These are phyloP conservation scores for Ophthalmolycus amberensis DNA, from an alignment of 2,113 vertebrate species.

Conservation along the genomic window DNA sequence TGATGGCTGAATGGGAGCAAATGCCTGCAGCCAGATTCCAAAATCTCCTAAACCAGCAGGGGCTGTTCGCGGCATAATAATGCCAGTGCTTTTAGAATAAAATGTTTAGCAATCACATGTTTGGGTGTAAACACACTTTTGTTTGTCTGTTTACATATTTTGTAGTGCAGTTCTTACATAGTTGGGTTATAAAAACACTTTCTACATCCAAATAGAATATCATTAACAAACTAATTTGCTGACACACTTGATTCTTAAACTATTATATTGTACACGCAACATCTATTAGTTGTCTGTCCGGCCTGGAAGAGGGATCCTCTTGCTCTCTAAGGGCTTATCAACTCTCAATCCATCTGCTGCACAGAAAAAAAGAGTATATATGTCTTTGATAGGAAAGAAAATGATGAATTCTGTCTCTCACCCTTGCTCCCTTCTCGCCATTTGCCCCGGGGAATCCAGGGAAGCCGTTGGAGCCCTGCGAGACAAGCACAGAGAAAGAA, in stretches of 20 bases:
- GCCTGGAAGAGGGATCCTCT: background rate
- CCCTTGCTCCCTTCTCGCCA: slow-evolving; percentile 83
- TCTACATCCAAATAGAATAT: background rate
- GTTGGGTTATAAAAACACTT: slow-evolving; percentile 2
- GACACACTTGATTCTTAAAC: background rate
- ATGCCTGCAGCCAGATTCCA: background rate
- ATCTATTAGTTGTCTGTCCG: background rate
- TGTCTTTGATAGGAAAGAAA: slow-evolving; percentile 5
- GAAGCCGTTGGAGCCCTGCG: slow-evolving; percentile 83
- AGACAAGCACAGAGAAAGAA: slow-evolving; percentile 17
- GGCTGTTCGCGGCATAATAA: background rate
- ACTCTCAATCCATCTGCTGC: background rate
- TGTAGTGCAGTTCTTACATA: background rate
- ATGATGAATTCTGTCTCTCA: slow-evolving; percentile 49
- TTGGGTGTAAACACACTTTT: background rate
- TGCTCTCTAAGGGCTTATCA: background rate
- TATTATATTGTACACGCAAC: background rate
- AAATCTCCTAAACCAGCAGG: background rate
- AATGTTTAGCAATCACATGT: background rate
- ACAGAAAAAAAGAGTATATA: background rate
- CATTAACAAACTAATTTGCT: background rate
- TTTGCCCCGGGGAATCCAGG: slow-evolving; percentile 79
- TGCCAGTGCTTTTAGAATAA: background rate
- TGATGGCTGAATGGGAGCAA: background rate
- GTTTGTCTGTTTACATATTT: background rate